Base-by-base conservation (phyloP, 1,140 invertebrate species). In the Microplitis mediator region DNA sequence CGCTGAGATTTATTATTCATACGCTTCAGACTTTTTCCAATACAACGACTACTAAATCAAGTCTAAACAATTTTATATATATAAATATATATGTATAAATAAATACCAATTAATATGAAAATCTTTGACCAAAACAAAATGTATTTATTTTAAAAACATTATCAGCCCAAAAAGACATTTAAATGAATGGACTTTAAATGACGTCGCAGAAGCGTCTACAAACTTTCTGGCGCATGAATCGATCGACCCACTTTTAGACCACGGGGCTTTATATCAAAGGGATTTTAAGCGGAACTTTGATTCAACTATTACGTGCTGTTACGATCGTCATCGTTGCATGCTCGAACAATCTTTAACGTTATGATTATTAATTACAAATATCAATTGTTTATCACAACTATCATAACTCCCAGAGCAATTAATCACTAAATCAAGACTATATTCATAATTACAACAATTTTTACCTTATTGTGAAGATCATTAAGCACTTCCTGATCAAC, bases 401-500 rank as follows among this genome's bases (percentile, higher is more conserved):
- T 45, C 39, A 45, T 45, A 45, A 45, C 11, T 11, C 39, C 6
- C 11, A 9, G 6, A 45, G 6, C 6, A 45, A 45, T 45, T 45
- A 45, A 11, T 8, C 3, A 9, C 8, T 31, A 39, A 34, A 6
- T 11, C 23, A 23, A 23, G 23, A 23, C 23, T 23, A 23, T 50
- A 50, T 50, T 8, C 45, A 50, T 50, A 13, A 50, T 8, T 50
- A 50, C 3, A n/a, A 54, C 3, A 62, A 23, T 4, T 31, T 84
- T 89, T 76, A 90, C 89, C 83, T 88, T 89, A 51, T 88, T 88
- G 56, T 89, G 85, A 35, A 90, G 78, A 73, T 90, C 86, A 66
- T 87, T 81, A 32, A 90, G 73, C 4, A 88, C 85, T 72, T 86
- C 82, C 50, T 86, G 83, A 75, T 86, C 85, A 3, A 90, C 87